These are phyloP conservation scores for Grus americana DNA, from an alignment of 2,113 vertebrate genomes.

Conservation along the genomic window DNA sequence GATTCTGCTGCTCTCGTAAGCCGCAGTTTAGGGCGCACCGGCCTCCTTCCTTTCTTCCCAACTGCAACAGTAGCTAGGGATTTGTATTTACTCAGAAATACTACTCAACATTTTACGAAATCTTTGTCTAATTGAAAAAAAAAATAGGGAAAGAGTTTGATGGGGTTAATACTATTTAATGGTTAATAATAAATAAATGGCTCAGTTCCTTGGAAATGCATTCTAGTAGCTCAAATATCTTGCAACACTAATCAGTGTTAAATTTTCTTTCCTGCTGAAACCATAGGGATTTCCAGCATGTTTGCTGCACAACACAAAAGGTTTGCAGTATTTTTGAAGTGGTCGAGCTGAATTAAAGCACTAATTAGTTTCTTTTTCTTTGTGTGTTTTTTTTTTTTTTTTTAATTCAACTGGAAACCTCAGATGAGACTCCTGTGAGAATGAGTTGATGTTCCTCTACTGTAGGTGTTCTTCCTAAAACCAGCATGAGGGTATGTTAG, in stretches of 20 bases:
- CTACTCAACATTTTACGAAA: neutral
- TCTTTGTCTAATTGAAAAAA: neutral
- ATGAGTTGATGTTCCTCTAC: neutral
- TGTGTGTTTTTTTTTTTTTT: neutral
- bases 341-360: neutral
- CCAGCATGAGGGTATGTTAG: fast-evolving
- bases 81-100: neutral
- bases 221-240: neutral
- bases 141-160: neutral
- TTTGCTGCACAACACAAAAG: neutral
- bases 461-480: neutral
- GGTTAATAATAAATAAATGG: neutral
- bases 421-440: neutral
- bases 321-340: neutral
- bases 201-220: neutral
- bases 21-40: neutral
- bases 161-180: neutral
- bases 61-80: neutral
- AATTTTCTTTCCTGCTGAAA: neutral
- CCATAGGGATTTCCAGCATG: neutral
- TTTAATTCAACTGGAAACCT: neutral
- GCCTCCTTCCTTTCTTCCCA: neutral
- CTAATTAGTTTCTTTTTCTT: neutral
- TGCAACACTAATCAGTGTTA: neutral
- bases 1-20: neutral